These are phyloP conservation scores for Nowickia ferox DNA, from an alignment of 2,888 invertebrate genomes.

Conservation along the genomic window DNA sequence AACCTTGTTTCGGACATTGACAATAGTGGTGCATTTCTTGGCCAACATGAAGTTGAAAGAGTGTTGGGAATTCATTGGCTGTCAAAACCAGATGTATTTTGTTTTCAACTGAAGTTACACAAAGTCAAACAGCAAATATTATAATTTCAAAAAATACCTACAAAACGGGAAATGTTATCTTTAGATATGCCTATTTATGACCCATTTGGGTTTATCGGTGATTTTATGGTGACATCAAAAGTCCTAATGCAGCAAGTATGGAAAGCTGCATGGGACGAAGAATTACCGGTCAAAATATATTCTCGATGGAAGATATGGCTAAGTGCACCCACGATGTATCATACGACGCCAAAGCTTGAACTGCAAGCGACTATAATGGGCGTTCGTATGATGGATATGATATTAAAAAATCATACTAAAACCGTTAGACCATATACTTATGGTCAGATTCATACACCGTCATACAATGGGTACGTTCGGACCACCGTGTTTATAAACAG, in stretches of 20 bases:
- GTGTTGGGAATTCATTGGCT: background rate
- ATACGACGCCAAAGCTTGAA: background rate
- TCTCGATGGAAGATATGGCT: constrained; percentile 9
- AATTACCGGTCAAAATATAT: constrained; percentile 6
- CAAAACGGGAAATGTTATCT: constrained; percentile 1
- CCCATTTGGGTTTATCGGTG: constrained; percentile 2
- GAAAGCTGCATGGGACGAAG: constrained; percentile 6
- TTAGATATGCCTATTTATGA: background rate
- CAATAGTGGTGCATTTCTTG: background rate
- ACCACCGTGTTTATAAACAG: background rate
- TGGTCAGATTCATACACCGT: background rate
- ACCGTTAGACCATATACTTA: background rate
- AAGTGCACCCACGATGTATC: constrained; percentile 9
- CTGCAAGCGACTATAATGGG: constrained; percentile 33
- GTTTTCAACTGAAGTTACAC: too few relatives aligned
- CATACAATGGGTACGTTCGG: too few relatives aligned
- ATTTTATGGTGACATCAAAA: constrained; percentile 13
- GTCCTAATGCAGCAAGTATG: constrained; percentile 13
- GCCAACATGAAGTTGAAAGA: background rate
- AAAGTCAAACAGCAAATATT: too few relatives aligned
- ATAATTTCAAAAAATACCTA: too few relatives aligned
- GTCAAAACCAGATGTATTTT: constrained; percentile 2
- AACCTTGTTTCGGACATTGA: constrained; percentile 2
- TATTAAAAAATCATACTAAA: background rate
- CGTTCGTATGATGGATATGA: background rate